Evolutionary conservation across 2,888 invertebrate genomes (phyloP).

Genomic region (Sialis lutaria): DNA sequence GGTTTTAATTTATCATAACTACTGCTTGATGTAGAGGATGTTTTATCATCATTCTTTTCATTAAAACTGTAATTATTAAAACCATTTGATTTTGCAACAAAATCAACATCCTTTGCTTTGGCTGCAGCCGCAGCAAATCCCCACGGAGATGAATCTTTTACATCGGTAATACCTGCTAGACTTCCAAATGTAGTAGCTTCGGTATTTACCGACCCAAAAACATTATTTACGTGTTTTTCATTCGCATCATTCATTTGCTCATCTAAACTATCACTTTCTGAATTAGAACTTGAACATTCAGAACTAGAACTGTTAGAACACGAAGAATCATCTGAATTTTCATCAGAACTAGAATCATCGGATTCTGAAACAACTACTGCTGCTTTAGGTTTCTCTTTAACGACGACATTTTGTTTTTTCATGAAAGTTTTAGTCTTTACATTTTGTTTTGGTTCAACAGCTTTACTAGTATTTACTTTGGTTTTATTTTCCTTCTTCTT

Average conservation of each 20-base stretch:
- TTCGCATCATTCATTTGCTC: slow-evolving; percentile 20
- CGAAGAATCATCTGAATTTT: slow-evolving; percentile 8
- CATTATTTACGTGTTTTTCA: slow-evolving; percentile 10
- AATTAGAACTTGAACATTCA: slow-evolving; percentile 13
- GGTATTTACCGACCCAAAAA: slow-evolving; percentile 4
- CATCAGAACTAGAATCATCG: slow-evolving; percentile 5
- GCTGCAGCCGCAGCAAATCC: slow-evolving; percentile 40
- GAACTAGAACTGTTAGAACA: slow-evolving; percentile 13
- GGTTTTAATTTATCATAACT: slow-evolving; percentile 18
- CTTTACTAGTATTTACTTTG: slow-evolving; percentile 9
- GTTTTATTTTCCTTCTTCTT: slow-evolving; percentile 17
- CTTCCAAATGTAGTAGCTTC: slow-evolving; percentile 21
- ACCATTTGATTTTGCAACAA: slow-evolving; percentile 7
- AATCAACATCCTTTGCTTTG: slow-evolving; percentile 13
- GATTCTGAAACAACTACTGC: slow-evolving; percentile 1
- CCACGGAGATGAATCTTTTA: slow-evolving; percentile 32
- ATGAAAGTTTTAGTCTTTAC: too few relatives aligned
- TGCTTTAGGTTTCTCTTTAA: not conserved
- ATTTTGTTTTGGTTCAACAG: slow-evolving; percentile 9
- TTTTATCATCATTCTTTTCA: slow-evolving; percentile 10
- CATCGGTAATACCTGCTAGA: slow-evolving; percentile 20
- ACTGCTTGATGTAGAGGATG: slow-evolving; percentile 10
- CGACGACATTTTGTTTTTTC: slow-evolving; percentile 4
- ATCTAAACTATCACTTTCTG: slow-evolving; percentile 15
- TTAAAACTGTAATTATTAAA: slow-evolving; percentile 6